Evolutionary conservation across 2,888 invertebrate genomes (phyloP).

Genomic region (Microplitis deprimator): DNA sequence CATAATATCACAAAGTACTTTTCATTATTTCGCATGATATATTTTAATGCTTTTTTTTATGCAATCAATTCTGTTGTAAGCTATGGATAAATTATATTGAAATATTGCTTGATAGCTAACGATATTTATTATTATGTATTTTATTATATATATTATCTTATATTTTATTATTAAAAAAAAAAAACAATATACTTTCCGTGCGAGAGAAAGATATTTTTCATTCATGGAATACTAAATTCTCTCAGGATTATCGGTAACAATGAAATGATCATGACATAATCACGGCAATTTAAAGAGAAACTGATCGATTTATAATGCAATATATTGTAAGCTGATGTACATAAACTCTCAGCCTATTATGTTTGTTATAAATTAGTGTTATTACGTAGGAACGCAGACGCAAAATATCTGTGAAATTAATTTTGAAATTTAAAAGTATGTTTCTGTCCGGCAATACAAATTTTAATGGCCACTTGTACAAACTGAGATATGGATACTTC

Average conservation of each 20-base stretch:
- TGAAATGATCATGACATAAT: conserved; percentile 31
- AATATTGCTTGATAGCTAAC: neutral
- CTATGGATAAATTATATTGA: neutral
- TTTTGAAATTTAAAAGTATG: neutral
- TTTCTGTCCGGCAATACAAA: neutral
- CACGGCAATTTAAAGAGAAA: conserved; percentile 8
- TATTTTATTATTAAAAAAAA: neutral
- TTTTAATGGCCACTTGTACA: conserved; percentile 15
- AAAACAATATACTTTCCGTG: neutral
- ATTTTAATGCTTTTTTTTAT: neutral
- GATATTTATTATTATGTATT: neutral
- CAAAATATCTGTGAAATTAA: neutral
- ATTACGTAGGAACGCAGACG: neutral
- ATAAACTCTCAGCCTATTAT: neutral
- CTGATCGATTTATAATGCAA: neutral
- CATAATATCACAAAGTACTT: neutral
- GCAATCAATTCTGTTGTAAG: neutral
- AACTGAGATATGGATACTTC: conserved; percentile 6
- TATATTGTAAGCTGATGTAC: neutral
- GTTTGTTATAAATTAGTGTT: neutral
- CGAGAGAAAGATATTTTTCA: neutral
- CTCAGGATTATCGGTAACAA: conserved; percentile 22
- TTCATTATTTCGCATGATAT: conserved; percentile 15
- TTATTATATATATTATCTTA: neutral
- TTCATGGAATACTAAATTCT: conserved; percentile 21